These are phyloP conservation scores for Nasonia vitripennis DNA, from an alignment of 1,140 invertebrate genomes.

Conservation along the genomic window DNA sequence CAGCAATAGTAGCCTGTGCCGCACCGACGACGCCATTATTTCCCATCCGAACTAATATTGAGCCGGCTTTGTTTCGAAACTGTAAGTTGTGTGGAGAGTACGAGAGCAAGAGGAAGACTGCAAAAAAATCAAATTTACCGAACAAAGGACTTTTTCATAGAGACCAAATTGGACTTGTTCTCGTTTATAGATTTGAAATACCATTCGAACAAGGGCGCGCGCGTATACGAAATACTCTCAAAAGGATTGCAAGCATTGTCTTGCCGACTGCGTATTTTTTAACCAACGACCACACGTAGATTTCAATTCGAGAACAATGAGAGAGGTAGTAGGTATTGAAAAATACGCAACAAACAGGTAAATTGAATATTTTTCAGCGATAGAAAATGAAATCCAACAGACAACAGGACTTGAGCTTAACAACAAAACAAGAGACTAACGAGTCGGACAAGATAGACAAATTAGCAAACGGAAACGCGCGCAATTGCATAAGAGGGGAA, in stretches of 20 bases:
- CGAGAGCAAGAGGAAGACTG: too few species aligned
- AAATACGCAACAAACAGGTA: neutral
- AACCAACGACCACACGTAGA: neutral
- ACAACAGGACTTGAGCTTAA: too few species aligned
- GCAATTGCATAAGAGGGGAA: neutral
- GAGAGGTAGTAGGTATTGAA: neutral
- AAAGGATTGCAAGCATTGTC: conserved; percentile 14
- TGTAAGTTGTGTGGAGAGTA: neutral
- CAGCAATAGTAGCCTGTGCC: neutral
- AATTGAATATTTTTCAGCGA: neutral
- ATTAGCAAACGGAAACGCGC: neutral
- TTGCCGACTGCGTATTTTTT: neutral
- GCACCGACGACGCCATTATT: neutral
- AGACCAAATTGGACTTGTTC: conserved; percentile 27
- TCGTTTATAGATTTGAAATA: conserved; percentile 24
- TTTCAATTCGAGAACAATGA: conserved; percentile 6
- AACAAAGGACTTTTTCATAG: conserved; percentile 31
- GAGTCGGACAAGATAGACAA: neutral
- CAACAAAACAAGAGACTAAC: neutral
- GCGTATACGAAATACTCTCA: neutral
- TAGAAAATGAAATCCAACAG: neutral
- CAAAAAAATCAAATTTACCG: conserved; percentile 14
- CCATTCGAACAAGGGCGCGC: neutral
- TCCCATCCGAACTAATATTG: neutral
- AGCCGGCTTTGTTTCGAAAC: neutral